A percentile compares a stretch with the other conserved stretches of the same genome.
These are phyloP conservation scores for Piliocolobus tephrosceles DNA, from an alignment of 2,113 vertebrate genomes.

Conservation along the genomic window DNA sequence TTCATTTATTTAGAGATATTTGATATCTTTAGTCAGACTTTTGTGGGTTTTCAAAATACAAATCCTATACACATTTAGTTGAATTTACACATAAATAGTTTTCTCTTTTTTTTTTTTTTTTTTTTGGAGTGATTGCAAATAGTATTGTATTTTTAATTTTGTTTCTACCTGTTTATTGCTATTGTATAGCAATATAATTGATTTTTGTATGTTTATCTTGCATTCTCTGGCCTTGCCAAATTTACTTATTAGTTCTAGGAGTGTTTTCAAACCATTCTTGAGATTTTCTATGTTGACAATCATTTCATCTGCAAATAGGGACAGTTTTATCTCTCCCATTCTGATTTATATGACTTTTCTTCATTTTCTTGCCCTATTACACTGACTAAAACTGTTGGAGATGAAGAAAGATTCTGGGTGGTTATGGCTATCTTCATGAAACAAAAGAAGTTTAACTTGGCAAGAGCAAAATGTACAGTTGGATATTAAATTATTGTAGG, in stretches of 20 bases:
- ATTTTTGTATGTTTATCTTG: conserved; percentile 1
- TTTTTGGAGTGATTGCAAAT: background rate
- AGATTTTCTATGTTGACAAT: background rate
- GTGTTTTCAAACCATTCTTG: background rate
- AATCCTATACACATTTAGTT: background rate
- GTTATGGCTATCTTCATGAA: background rate
- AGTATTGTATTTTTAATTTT: background rate
- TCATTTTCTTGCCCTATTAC: background rate
- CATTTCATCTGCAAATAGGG: background rate
- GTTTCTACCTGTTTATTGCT: background rate
- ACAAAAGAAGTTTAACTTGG: background rate
- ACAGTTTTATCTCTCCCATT: background rate
- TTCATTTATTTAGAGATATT: background rate
- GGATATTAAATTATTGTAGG: background rate
- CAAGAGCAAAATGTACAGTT: background rate
- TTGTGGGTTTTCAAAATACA: background rate
- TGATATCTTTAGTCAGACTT: background rate
- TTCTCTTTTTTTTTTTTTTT: background rate
- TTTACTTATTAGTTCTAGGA: background rate
- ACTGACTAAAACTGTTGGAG: background rate
- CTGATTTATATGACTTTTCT: background rate
- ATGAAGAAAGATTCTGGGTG: background rate
- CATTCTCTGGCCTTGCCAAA: background rate
- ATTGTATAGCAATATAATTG: background rate
- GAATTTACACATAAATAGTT: background rate